phyloP scores from a whole-genome alignment of 2,113 vertebrate genomes.

The Zingel zingel region DNA sequence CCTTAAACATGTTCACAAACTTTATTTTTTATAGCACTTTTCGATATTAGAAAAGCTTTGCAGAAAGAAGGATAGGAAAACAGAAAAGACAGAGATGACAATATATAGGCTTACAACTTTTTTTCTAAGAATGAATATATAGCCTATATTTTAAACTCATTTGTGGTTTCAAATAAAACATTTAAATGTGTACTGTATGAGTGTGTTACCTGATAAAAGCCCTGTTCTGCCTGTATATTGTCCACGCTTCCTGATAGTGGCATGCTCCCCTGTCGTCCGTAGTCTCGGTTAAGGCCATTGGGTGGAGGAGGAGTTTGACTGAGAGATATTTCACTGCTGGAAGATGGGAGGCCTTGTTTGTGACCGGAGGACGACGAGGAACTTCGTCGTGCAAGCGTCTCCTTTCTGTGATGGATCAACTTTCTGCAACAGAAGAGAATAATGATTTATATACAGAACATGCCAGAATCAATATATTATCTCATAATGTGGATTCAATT shows the following conservation, averaged over 20 bases:
- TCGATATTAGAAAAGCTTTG: neutral
- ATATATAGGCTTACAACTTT: neutral
- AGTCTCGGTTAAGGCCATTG: conserved; percentile 79
- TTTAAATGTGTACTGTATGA: neutral
- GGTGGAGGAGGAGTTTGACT: conserved; percentile 83
- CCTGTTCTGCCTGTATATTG: conserved; percentile 84
- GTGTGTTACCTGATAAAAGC: conserved; percentile 89
- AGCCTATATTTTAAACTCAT: no score
- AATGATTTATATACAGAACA: neutral
- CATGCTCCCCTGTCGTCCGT: conserved; percentile 87
- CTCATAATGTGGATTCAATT: neutral
- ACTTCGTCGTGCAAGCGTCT: conserved; percentile 91
- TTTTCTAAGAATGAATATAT: neutral
- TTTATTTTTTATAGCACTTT: neutral
- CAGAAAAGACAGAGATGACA: neutral
- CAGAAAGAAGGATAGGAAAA: neutral
- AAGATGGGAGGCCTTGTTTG: conserved; percentile 86
- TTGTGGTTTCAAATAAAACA: neutral
- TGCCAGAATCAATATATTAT: no score
- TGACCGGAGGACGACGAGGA: conserved; percentile 84
- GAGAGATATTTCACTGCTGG: conserved; percentile 91
- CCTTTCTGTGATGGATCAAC: conserved; percentile 97
- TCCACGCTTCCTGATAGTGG: conserved; percentile 88
- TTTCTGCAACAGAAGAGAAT: conserved; percentile 84
- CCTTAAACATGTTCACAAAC: neutral